Evolutionary conservation across 1,140 invertebrate species (phyloP).

Genomic region (Proctacanthus coquilletti): DNA sequence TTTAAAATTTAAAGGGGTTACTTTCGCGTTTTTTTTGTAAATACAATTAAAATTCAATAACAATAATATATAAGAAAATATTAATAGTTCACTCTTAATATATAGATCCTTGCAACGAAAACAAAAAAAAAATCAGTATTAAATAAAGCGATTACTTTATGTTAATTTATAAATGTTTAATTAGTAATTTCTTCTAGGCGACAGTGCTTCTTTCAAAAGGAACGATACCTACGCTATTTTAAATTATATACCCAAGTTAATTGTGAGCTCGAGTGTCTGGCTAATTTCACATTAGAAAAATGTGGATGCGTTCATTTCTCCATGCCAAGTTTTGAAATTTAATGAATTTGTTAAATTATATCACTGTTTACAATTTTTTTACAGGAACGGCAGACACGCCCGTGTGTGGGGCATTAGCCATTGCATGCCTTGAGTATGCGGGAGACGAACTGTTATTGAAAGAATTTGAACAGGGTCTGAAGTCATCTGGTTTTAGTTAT

Average conservation of each 20-base stretch:
- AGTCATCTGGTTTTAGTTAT: conserved; percentile 13
- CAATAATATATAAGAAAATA: too few relatives aligned
- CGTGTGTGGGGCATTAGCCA: conserved; percentile 30
- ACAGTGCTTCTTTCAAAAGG: conserved; percentile 41
- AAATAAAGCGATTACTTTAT: too few relatives aligned
- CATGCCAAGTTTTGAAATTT: conserved; percentile 47
- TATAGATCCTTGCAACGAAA: too few relatives aligned
- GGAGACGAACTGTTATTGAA: conserved; percentile 24
- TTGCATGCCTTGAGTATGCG: conserved; percentile 27
- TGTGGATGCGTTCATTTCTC: conserved; percentile 45
- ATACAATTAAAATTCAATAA: too few relatives aligned
- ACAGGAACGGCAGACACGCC: conserved; percentile 27
- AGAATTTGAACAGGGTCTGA: conserved; percentile 21
- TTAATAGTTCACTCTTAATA: too few relatives aligned
- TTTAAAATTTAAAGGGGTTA: too few relatives aligned
- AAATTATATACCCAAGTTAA: conserved; percentile 44
- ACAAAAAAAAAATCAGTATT: too few relatives aligned
- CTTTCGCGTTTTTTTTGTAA: too few relatives aligned
- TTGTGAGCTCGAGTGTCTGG: conserved; percentile 46
- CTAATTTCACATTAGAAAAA: conserved; percentile 38
- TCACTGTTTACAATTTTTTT: conserved; percentile 11
- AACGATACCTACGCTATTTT: conserved; percentile 33
- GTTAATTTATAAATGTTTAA: too few relatives aligned
- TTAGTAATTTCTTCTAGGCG: conserved; percentile 30
- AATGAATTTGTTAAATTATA: conserved; percentile 2